Percentiles rank a stretch among this genome's conserved stretches.
These are phyloP conservation scores for Boulengeromyrus knoepffleri DNA, from an alignment of 2,113 vertebrate genomes.

Conservation along the genomic window DNA sequence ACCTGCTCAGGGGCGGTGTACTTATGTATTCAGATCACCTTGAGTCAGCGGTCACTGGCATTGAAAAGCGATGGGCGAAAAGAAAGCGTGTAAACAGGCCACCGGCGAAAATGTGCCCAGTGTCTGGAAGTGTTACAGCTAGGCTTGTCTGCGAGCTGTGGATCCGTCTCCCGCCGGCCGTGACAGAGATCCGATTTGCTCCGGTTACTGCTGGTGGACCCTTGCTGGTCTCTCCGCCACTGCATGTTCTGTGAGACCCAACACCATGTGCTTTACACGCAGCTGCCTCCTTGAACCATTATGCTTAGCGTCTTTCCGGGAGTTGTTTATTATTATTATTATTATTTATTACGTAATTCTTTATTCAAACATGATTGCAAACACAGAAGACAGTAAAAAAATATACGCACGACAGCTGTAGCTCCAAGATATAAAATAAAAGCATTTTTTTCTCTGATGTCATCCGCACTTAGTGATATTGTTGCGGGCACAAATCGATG, in stretches of 20 bases:
- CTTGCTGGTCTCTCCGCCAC: not conserved
- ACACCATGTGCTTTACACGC: not conserved
- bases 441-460: not conserved
- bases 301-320: not conserved
- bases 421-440: not conserved
- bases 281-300: not conserved
- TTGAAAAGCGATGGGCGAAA: not conserved
- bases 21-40: not conserved
- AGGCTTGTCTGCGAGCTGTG: not conserved
- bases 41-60: not conserved
- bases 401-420: not conserved
- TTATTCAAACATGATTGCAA: not conserved
- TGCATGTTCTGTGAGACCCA: not conserved
- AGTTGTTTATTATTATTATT: not conserved
- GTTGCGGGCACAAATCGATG: conserved; percentile 6
- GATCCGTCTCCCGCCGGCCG: not conserved
- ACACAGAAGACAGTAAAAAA: not conserved
- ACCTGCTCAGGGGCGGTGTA: not conserved
- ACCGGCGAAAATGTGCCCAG: not conserved
- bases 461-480: conserved; percentile 1
- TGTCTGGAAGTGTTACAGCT: not conserved
- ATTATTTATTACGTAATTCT: not conserved
- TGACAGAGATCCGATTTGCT: not conserved
- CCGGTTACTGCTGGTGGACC: not conserved
- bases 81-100: not conserved